Conservation (phyloP, 2,797 vertebrate species). For the Lepidocolaptes lacrymiger region DNA sequence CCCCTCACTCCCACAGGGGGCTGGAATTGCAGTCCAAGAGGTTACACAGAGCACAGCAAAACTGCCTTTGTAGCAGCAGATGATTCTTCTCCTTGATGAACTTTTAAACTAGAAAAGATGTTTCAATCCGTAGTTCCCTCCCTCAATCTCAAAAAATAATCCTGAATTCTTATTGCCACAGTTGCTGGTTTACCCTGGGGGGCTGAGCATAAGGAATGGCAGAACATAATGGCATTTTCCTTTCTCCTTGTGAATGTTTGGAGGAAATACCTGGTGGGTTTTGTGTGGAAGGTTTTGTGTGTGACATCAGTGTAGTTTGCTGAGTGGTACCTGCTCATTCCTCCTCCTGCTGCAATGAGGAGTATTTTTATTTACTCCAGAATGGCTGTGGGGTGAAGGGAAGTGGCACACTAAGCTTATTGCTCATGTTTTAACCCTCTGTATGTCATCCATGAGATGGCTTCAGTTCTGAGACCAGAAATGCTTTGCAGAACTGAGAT, state of each 20-base stretch:
- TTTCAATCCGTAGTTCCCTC: background rate
- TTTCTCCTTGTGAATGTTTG: background rate
- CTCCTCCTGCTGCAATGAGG: background rate
- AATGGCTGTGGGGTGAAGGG: background rate
- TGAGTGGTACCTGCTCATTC: accelerated
- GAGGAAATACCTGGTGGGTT: background rate
- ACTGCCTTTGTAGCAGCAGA: background rate
- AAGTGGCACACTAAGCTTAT: background rate
- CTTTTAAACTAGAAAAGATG: background rate
- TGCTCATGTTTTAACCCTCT: background rate
- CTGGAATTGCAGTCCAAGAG: background rate
- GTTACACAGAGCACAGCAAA: background rate
- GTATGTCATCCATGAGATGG: background rate
- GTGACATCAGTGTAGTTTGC: background rate
- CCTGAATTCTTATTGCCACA: background rate
- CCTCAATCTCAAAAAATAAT: background rate
- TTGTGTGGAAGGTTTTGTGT: background rate
- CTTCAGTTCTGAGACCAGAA: background rate
- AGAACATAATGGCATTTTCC: background rate
- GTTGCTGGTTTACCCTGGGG: background rate
- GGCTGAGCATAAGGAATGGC: background rate
- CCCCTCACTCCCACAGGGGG: accelerated
- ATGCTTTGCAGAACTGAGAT: background rate
- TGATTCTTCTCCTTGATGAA: background rate
- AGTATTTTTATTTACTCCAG: background rate